Base-by-base conservation (phyloP, 2,888 invertebrate genomes). In the Thelaira solivaga region DNA sequence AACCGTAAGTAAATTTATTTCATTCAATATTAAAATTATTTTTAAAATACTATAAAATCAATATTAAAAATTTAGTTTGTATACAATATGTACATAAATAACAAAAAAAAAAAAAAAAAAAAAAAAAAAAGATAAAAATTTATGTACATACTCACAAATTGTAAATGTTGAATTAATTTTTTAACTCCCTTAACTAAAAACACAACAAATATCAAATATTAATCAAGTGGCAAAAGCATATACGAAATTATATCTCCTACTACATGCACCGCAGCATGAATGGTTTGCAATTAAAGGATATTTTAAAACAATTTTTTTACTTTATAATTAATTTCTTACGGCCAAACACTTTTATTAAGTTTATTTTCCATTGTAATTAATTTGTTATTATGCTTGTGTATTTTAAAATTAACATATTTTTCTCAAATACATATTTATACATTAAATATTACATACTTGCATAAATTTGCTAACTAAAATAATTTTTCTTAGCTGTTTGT, bases 1-100 rank as follows among this genome's bases (percentile, higher is more conserved):
- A 87, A 86, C 86, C 89, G 89, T 89, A 88, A 89, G 89, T 88
- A 67, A 20, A 45, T 36, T 2, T 7, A 53, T 45, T 61, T 72
- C 24, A 31, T n/a, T 62, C 13, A 36, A 4, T 13, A 45, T 61
- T 36, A 7, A 59, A 61, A 53, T 18, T 22, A 43, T 61, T 61
- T 57, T 61, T 61, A 49, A 57, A 26, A 75, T 20, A 39, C 51
- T 8, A 10, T 2, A 41, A 29, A 39, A 49, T 41, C 4, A 8
- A 26, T 55, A 3, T 6, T 29, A 69, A 61, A 20, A 61, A 74
- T 61, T 79, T 55, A 62, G 67, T 76, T 79, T 72, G 79, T 76
- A 76, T 67, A 41, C 67, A 69, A 72, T 26, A 6, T 26, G 6
- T 26, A 6, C 18, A 31, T 16, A 53, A 73, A 39, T 47, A 51